phyloP scores from a whole-genome alignment of 1,140 invertebrate species.

The Episyrphus balteatus region DNA sequence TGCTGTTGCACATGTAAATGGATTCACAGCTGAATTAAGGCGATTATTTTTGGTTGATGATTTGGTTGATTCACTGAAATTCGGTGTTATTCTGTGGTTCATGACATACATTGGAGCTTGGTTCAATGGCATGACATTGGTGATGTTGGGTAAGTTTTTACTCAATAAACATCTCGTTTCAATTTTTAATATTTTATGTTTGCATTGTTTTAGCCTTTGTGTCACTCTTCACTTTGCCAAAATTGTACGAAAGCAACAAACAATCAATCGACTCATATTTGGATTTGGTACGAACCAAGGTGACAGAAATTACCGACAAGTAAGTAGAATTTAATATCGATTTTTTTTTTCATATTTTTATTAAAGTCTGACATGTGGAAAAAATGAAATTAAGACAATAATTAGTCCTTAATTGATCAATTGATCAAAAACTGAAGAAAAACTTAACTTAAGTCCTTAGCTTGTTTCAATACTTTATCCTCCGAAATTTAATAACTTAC shows the following conservation, averaged over 20 bases:
- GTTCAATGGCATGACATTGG: slow-evolving; percentile 96
- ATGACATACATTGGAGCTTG: slow-evolving; percentile 92
- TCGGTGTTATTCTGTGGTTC: slow-evolving; percentile 84
- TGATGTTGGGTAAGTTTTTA: slow-evolving; percentile 69
- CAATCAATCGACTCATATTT: slow-evolving; percentile 90
- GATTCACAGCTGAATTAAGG: slow-evolving; percentile 66
- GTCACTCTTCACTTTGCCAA: slow-evolving; percentile 88
- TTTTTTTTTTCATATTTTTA: not conserved
- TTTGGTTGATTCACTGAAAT: slow-evolving; percentile 90
- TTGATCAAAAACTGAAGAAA: too few species aligned
- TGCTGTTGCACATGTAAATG: slow-evolving; percentile 75
- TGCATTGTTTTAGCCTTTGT: slow-evolving; percentile 65
- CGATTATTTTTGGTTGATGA: slow-evolving; percentile 93
- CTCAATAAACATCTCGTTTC: not conserved
- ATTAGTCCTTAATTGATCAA: too few species aligned
- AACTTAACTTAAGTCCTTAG: too few species aligned
- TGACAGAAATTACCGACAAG: slow-evolving; percentile 81
- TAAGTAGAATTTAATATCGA: slow-evolving; percentile 40
- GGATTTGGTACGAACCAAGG: slow-evolving; percentile 73
- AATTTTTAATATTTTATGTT: slow-evolving; percentile 1
- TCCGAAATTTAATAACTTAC: too few species aligned
- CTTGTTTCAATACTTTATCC: too few species aligned
- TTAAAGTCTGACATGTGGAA: too few species aligned
- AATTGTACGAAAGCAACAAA: slow-evolving; percentile 97
- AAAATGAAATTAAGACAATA: too few species aligned